Conservation (phyloP, 2,888 invertebrate genomes). For the Eubasilissa splendida region DNA sequence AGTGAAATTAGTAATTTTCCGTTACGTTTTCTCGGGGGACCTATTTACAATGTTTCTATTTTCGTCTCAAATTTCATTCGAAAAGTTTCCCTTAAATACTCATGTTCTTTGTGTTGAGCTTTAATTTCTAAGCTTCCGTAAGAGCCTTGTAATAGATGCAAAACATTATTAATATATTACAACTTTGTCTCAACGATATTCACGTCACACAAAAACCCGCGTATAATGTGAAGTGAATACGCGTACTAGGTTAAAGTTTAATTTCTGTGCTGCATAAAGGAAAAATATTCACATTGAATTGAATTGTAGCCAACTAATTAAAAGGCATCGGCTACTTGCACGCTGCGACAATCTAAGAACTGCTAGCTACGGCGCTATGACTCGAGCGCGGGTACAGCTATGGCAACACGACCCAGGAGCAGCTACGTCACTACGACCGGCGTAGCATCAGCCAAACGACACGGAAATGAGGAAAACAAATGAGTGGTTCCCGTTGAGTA, state of each 20-base stretch:
- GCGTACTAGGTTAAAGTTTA: constrained; percentile 27
- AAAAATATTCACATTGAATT: constrained; percentile 38
- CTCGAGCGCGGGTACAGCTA: background rate
- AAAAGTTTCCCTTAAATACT: no score
- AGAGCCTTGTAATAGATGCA: constrained; percentile 15
- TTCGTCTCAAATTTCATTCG: no score
- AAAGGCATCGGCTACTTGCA: constrained; percentile 29
- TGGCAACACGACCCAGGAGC: background rate
- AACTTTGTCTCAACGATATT: constrained; percentile 11
- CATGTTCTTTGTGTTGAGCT: constrained; percentile 14
- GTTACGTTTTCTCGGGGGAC: no score
- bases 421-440: constrained; percentile 38
- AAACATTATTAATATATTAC: background rate
- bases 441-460: constrained; percentile 53
- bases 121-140: background rate
- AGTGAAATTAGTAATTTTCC: no score
- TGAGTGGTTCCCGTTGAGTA: constrained; percentile 58
- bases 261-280: constrained; percentile 38
- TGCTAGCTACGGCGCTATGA: background rate
- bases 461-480: constrained; percentile 58
- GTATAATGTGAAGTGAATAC: constrained; percentile 29
- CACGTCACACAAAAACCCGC: constrained; percentile 10
- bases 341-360: constrained; percentile 18
- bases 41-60: no score
- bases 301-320: constrained; percentile 40